Base-by-base conservation (phyloP, 2,797 vertebrate species). In the Yasuhikotakia modesta region DNA sequence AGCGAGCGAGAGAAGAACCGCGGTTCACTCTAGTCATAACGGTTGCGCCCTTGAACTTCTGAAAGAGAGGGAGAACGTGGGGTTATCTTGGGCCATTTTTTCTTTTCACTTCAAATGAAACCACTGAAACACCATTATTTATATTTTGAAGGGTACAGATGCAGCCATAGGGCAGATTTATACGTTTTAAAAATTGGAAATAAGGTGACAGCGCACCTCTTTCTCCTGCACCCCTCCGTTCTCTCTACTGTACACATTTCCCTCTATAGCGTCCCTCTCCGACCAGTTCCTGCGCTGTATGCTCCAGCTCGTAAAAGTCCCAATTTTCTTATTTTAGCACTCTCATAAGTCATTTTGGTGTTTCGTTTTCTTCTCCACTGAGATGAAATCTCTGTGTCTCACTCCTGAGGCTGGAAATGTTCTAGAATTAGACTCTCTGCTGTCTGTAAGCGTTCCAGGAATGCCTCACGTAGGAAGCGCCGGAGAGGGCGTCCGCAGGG, bases 41-140 rank as follows among this genome's bases (percentile, higher is more conserved):
- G 67, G 19, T 16, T 70, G 35, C 57, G 67, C 27, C 79, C 79
- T 81, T 81, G 73, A 71, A 70, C 73, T 48, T 24, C 24, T 50
- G 39, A 21, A 53, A 67, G 65, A 57, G 66, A 45, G 60, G 39
- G 32, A 75, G 60, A 70, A 45, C 46, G 24, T 21, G 8, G 78
- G 46, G 74, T 60, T 77, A 60, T 69, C 43, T 61, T 16, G 39
- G 57, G 67, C 55, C 75, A 53, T 21, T 53, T 74, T 39, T 63
- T 75, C 65, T 53, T 52, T 75, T 75, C 67, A 53, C 60, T 46
- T 68, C 32, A 32, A 70, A 75, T 80, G 39, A 75, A 80, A 55
- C 32, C 60, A 69, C 46, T 3, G 30, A 35, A 80, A 80, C 57
- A 43, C 65, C 67, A 69, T 74, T 74, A 75, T 70, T 80, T 80